Evolutionary conservation across 2,113 vertebrate species (phyloP).

Genomic region (Myrmecophaga tridactyla): DNA sequence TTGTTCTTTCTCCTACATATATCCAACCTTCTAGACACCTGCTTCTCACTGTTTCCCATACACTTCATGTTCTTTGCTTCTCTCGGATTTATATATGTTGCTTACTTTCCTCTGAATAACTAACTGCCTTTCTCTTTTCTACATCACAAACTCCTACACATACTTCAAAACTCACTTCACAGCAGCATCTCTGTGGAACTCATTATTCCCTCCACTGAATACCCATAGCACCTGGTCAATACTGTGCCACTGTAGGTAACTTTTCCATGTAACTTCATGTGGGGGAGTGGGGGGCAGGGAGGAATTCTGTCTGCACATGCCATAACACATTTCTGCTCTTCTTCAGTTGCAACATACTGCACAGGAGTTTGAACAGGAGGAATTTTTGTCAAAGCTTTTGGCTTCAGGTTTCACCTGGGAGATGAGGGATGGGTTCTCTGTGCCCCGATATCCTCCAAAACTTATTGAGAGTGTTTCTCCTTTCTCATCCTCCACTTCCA

Average conservation of each 20-base stretch:
- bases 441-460: background rate
- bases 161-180: background rate
- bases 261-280: background rate
- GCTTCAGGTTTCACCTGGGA: background rate
- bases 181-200: background rate
- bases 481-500: background rate
- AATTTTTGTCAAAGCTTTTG: background rate
- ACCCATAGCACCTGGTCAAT: background rate
- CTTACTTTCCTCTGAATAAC: background rate
- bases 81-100: background rate
- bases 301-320: background rate
- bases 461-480: background rate
- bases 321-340: background rate
- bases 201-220: too few species aligned
- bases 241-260: background rate
- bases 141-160: background rate
- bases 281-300: fast-evolving
- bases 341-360: background rate
- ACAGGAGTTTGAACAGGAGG: background rate
- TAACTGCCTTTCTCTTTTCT: background rate
- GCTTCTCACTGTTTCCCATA: background rate
- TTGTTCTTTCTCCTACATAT: background rate
- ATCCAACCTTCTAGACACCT: background rate
- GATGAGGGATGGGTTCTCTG: background rate
- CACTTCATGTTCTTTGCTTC: background rate